Evolutionary conservation across 2,113 vertebrate species (phyloP).

Genomic region (Hylia prasina): DNA sequence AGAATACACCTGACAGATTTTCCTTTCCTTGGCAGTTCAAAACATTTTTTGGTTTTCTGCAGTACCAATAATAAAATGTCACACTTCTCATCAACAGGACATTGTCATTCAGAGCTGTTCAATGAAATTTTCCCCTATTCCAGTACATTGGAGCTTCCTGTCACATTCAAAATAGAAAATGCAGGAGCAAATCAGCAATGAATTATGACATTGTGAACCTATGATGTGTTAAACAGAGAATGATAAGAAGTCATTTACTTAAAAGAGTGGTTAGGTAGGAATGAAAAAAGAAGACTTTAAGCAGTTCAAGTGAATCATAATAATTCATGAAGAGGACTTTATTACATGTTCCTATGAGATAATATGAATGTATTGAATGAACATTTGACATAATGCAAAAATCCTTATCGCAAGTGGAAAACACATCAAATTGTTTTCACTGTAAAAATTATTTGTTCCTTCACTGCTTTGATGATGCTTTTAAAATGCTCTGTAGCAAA

Average conservation of each 20-base stretch:
- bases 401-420: neutral
- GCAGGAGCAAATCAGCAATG: neutral
- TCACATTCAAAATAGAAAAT: slow-evolving; percentile 5
- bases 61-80: neutral
- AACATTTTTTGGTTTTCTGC: neutral
- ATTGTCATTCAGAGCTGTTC: slow-evolving; percentile 24
- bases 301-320: neutral
- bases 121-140: slow-evolving; percentile 2
- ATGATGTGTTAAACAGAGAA: slow-evolving; percentile 7
- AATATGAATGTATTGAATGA: neutral
- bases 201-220: neutral
- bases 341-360: neutral
- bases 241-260: slow-evolving; percentile 2
- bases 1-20: neutral
- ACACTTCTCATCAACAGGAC: neutral
- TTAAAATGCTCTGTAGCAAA: neutral
- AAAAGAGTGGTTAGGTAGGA: neutral
- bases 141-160: neutral
- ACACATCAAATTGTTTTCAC: neutral
- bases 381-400: neutral
- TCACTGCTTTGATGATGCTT: neutral
- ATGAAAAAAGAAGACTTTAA: neutral
- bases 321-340: neutral
- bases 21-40: neutral
- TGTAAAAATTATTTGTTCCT: neutral